Percentiles rank a stretch among this genome's conserved stretches.
Conservation (phyloP, 2,797 vertebrate genomes). For the Nyctibius grandis region DNA sequence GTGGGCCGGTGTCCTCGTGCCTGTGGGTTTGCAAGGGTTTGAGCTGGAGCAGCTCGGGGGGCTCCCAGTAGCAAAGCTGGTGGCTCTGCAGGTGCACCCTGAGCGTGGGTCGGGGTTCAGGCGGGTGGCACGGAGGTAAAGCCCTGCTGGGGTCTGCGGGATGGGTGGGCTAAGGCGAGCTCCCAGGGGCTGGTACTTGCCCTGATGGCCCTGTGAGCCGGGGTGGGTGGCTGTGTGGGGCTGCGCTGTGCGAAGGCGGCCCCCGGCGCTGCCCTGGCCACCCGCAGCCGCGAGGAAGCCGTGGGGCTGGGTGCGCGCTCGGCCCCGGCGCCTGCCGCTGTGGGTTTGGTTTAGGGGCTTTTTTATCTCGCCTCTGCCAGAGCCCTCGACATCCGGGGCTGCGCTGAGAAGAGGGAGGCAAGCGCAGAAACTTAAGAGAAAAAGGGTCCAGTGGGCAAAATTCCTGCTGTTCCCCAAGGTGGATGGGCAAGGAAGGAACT, state of each 20-base stretch:
- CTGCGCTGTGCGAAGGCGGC: neutral
- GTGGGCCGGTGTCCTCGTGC: no score
- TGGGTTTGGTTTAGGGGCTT: neutral
- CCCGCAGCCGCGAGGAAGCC: neutral
- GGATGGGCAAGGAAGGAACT: neutral
- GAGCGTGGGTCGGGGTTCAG: no score
- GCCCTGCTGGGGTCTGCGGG: no score
- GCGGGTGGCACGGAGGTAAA: no score
- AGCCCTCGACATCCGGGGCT: neutral
- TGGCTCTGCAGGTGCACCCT: no score
- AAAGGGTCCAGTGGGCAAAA: neutral
- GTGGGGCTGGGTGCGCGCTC: accelerated
- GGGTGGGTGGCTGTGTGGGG: no score
- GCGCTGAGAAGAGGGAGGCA: accelerated
- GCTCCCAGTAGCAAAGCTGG: no score
- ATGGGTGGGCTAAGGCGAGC: no score
- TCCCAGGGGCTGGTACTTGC: no score
- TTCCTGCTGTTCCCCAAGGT: neutral
- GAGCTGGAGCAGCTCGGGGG: no score
- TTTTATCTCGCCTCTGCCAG: neutral
- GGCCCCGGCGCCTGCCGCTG: accelerated
- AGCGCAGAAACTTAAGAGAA: neutral
- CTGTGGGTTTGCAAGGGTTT: no score
- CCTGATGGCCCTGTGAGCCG: no score
- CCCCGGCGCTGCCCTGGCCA: neutral